Evolutionary conservation across 2,797 vertebrate species (phyloP), one percentile per base, ranked within the genome.

Genomic region (Ctenopoma kingsleyae): DNA sequence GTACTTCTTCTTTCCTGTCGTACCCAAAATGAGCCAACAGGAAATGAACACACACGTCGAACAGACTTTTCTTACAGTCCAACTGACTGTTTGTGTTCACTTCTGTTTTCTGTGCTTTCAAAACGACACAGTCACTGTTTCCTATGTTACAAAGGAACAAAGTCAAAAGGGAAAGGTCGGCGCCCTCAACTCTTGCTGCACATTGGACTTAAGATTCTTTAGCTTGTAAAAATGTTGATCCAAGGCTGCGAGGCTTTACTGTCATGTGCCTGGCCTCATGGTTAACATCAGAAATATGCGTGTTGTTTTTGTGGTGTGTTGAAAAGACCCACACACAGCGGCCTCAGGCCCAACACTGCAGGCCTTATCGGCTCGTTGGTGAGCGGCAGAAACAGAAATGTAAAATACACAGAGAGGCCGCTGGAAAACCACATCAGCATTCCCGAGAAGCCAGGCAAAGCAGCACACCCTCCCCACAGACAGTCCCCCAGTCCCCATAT

Each of bases 381-480:
- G 46, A 27, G 15, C 11, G 1, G 41, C 47, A 41, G 54, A 25
- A 70, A 66, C 23, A 78, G 59, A 76, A 58, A 54, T 49, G 67
- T 70, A 56, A 71, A 86, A 65, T 8, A 63, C 71, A 70, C 71
- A 50, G 51, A 48, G 30, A 17, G 12, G 43, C 62, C 35, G n/a
- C 54, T 47, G 59, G 82, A 32, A 82, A 70, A 81, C 78, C 83
- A 84, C 87, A 90, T 84, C 84, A 86, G 81, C 86, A 79, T 71
- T 88, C 81, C 75, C n/a, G 7, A 52, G 15, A 61, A 50, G 67
- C 36, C 60, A 17, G 58, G 74, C 86, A 71, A 67, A 67, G 55
- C 53, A 65, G 62, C 65, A 60, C 38, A 36, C 73, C 78, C 80
- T 79, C 50, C 70, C 44, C 65, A 51, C 70, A 70, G 65, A 53